Base-by-base conservation (phyloP, 2,888 invertebrate genomes). In the Anaspis maculata region DNA sequence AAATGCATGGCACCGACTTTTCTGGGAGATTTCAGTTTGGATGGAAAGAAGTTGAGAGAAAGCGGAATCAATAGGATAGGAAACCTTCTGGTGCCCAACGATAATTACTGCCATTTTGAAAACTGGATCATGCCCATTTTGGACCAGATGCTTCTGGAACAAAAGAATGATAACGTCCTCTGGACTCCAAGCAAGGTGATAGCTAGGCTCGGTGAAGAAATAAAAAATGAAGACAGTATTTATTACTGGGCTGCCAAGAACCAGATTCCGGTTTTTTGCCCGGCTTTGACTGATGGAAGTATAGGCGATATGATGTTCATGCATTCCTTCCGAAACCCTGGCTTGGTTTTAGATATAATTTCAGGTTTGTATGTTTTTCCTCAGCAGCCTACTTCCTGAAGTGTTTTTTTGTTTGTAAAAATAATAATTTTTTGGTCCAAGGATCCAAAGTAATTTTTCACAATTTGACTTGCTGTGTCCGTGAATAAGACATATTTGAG, bases 271-370 rank as follows among this genome's bases (percentile, higher is more conserved):
- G 85, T 98, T 0, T 98, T 90, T 61, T 89, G 95, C 67, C 98
- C 98, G 0, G 97, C 96, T 0, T 68, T 99, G 39, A 99, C 98
- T 0, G 98, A 99, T 69, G 98, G 98, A 1, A 94, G 94, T 48
- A 69, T 88, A 39, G 95, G 98, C 0, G 98, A 99, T 61, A 97
- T 98, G 96, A 87, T 99, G 78, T 98, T 92, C 63, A 95, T 98
- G 59, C 97, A 98, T 67, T 91, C 96, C 0, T 94, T 83, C 60
- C 83, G 81, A 49, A 85, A 85, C 59, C 91, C 96, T 1, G 97
- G 97, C 1, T 72, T 99, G 4, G 71, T 94, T 15, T 69, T 98
- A 27, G 98, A 99, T 61, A 91, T 98, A 58, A 71, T 95, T 13
- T 83, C 90, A 59, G 83, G 82, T 79, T 19, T 19, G n/a, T n/a